Evolutionary conservation across 1,140 invertebrate genomes (phyloP).

Genomic region (Oreohelix idahoensis): DNA sequence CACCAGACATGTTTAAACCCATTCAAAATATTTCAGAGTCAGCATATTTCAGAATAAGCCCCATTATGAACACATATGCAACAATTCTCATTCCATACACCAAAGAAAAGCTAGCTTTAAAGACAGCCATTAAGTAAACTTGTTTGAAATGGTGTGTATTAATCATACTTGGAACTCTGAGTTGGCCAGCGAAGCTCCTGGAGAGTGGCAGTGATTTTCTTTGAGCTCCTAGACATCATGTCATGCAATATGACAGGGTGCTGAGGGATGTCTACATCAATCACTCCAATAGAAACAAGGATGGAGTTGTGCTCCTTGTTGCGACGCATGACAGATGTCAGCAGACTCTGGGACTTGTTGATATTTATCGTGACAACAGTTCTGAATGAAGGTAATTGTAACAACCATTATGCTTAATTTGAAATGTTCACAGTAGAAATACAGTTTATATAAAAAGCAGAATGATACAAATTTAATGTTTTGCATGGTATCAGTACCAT

Average conservation of each 20-base stretch:
- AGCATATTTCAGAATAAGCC: too few relatives aligned
- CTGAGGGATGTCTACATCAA: constrained; percentile 95
- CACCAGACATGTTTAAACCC: too few relatives aligned
- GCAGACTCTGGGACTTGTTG: constrained; percentile 91
- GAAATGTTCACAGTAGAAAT: neutral
- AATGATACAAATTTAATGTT: too few relatives aligned
- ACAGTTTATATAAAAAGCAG: too few relatives aligned
- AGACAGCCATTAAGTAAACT: too few relatives aligned
- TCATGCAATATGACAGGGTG: constrained; percentile 96
- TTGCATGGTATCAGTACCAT: too few relatives aligned
- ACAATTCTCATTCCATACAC: too few relatives aligned
- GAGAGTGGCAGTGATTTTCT: constrained; percentile 80
- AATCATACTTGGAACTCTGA: constrained; percentile 33
- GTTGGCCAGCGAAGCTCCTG: constrained; percentile 67
- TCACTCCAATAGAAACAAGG: constrained; percentile 87
- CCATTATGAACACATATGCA: too few relatives aligned
- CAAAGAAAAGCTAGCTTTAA: too few relatives aligned
- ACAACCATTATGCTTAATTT: neutral
- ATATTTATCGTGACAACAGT: constrained; percentile 95
- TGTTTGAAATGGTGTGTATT: too few relatives aligned
- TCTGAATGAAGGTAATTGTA: constrained; percentile 72
- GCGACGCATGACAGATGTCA: constrained; percentile 76
- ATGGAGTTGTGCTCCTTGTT: constrained; percentile 90
- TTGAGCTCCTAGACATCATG: constrained; percentile 95
- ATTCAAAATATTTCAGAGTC: too few relatives aligned